A percentile compares a stretch with the other conserved stretches of the same genome.
Conservation (phyloP, 1,140 invertebrate genomes). For the Drosophila repleta region DNA sequence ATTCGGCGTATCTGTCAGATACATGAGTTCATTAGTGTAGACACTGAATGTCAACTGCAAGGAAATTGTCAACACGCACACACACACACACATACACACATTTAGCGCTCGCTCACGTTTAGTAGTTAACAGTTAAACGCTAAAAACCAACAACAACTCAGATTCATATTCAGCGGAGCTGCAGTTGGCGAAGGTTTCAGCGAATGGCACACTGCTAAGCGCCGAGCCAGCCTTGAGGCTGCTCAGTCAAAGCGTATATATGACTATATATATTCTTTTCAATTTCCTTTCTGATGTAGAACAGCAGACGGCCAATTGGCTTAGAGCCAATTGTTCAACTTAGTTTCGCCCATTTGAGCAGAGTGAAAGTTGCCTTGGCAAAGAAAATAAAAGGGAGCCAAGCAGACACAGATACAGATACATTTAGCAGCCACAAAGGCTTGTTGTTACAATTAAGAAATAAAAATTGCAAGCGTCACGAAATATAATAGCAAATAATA, state of each 20-base stretch:
- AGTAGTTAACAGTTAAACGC: constrained; percentile 77
- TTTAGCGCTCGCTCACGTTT: constrained; percentile 61
- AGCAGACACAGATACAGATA: constrained; percentile 39
- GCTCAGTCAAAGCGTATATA: too few relatives aligned
- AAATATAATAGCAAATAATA: constrained; percentile 79
- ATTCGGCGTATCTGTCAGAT: constrained; percentile 72
- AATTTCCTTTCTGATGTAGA: too few relatives aligned
- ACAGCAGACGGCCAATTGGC: too few relatives aligned
- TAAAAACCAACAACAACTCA: constrained; percentile 44
- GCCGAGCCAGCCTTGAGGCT: constrained; percentile 32
- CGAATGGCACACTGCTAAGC: constrained; percentile 9
- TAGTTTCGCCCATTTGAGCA: constrained; percentile 36
- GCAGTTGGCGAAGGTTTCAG: constrained; percentile 58
- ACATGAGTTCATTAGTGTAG: constrained; percentile 81
- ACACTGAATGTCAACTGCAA: constrained; percentile 81
- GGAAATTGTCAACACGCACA: constrained; percentile 64
- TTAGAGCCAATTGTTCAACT: too few relatives aligned
- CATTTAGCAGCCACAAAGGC: constrained; percentile 41
- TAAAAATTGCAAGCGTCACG: constrained; percentile 77
- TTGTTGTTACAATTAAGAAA: constrained; percentile 75
- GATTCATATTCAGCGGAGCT: neutral
- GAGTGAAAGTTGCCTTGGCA: constrained; percentile 64
- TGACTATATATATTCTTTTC: too few relatives aligned
- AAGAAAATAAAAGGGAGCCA: constrained; percentile 25
- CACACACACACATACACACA: constrained; percentile 32